Base-by-base conservation (phyloP, 1,140 invertebrate species). In the Popillia japonica region DNA sequence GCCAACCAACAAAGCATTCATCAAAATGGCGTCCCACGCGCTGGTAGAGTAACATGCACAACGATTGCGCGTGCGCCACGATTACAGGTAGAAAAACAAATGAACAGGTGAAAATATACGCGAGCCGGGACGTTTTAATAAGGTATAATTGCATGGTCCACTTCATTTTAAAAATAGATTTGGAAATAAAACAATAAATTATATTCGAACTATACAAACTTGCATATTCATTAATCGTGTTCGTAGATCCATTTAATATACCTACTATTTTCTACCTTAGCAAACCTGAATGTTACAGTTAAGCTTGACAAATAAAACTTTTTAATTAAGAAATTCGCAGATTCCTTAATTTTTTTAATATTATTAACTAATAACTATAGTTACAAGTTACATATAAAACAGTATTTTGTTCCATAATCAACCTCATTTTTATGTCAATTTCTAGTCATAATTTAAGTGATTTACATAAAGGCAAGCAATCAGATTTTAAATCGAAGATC, bases 1-100 rank as follows among this genome's bases (percentile, higher is more conserved):
- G 42, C 42, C 44, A 34, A 59, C 77, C 22, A 74, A 81, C 81
- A 84, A 80, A 82, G 79, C 81, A 81, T 77, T 80, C 78, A 84
- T 84, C 83, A 84, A 84, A 84, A 84, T 84, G 83, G 83, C 83
- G 83, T 80, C 83, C 83, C 83, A 84, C 83, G 83, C 83, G 82
- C 79, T 81, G 80, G 76, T 22, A 34, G 75, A 48, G 41, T 73
- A 34, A 27, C 64, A 72, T 77, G 48, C 77, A 73, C 73, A 59
- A 17, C 41, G 14, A 41, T 0, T 68, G 40, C 78, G 78, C 78
- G 64, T 73, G 78, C 78, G 78, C 55, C 3, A 9, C 6, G 11
- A 34, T 41, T 76, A 55, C 75, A 76, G 72, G 72, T 74, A 74
- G 72, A 44, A 42, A 74, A 74, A 74, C 41, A 74, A 74, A 74